These are phyloP conservation scores for Eumaeus atala DNA, from an alignment of 1,140 invertebrate genomes.

Conservation along the genomic window DNA sequence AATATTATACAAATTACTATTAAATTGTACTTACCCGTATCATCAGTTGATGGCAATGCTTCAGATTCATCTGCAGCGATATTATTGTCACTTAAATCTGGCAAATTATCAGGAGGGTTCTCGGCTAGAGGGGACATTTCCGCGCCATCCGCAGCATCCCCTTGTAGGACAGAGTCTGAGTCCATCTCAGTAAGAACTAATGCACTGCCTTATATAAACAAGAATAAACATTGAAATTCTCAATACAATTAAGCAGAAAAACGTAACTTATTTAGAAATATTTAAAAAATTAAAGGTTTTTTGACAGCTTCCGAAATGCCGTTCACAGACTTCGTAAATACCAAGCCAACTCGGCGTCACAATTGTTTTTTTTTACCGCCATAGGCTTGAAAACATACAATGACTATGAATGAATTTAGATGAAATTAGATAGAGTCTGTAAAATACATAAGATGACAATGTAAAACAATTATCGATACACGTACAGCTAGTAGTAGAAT, in stretches of 20 bases:
- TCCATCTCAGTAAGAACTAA: constrained; percentile 50
- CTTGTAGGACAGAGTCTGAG: constrained; percentile 56
- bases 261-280: constrained; percentile 43
- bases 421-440: too few species aligned
- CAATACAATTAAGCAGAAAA: constrained; percentile 32
- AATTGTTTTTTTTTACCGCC: constrained; percentile 23
- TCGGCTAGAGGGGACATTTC: constrained; percentile 63
- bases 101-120: constrained; percentile 51
- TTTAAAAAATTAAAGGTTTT: constrained; percentile 38
- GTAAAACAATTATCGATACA: too few species aligned
- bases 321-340: constrained; percentile 24
- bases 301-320: constrained; percentile 47
- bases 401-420: too few species aligned
- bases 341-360: constrained; percentile 51
- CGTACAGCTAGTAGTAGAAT: too few species aligned
- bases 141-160: constrained; percentile 65
- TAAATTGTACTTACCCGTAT: constrained; percentile 38
- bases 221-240: constrained; percentile 56
- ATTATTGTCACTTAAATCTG: constrained; percentile 58
- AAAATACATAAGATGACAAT: too few species aligned
- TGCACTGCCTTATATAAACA: constrained; percentile 24
- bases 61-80: constrained; percentile 48
- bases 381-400: background rate
- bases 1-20: background rate
- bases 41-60: constrained; percentile 39